These are phyloP conservation scores for Sorex fumeus DNA, from an alignment of 2,113 vertebrate genomes.

Conservation along the genomic window DNA sequence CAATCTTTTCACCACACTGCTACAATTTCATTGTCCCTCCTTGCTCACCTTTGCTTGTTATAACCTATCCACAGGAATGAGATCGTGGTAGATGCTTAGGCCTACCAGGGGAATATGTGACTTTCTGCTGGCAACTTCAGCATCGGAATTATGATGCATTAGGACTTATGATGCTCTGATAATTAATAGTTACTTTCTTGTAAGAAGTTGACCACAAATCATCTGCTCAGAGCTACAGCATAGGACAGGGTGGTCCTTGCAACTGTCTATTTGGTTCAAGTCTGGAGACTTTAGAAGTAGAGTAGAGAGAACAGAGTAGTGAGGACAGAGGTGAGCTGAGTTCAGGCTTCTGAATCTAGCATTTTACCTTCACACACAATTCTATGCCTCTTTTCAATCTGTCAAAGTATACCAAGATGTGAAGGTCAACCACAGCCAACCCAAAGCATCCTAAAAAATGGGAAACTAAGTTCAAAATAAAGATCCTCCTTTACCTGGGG, in stretches of 20 bases:
- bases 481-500: not conserved
- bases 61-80: not conserved
- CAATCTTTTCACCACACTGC: rapidly evolving
- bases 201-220: slow-evolving; percentile 58
- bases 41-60: not conserved
- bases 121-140: not conserved
- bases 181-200: slow-evolving; percentile 80
- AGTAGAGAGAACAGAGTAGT: not conserved
- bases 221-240: slow-evolving; percentile 82
- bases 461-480: not conserved
- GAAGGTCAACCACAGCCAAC: too few relatives aligned
- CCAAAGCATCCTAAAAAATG: not conserved
- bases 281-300: not conserved
- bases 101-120: not conserved
- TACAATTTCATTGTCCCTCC: rapidly evolving
- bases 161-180: slow-evolving; percentile 72
- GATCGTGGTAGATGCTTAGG: rapidly evolving
- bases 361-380: not conserved
- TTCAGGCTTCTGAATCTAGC: not conserved
- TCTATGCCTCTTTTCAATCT: not conserved
- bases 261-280: rapidly evolving
- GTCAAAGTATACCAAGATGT: not conserved
- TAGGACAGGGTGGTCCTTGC: not conserved
- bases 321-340: not conserved
- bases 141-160: not conserved